Conservation (phyloP, 2,888 invertebrate species). For the Aspidiotus rigidus region DNA sequence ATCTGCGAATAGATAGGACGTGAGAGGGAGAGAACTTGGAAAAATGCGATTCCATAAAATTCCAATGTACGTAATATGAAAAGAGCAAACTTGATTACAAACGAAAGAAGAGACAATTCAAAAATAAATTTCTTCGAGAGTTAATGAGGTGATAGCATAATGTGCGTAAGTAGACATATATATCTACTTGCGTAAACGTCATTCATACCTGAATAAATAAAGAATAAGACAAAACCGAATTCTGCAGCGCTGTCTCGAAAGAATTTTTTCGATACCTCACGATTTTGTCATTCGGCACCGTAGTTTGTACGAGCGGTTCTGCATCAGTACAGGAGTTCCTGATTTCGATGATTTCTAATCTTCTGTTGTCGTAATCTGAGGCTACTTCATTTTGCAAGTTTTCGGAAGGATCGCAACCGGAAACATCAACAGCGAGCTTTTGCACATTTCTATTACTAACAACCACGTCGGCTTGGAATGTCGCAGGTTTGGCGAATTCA, state of each 20-base stretch:
- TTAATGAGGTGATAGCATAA: too few species aligned
- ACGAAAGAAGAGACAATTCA: too few species aligned
- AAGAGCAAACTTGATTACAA: too few species aligned
- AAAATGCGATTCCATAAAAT: too few species aligned
- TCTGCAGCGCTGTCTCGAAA: slow-evolving; percentile 65
- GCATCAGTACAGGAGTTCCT: slow-evolving; percentile 1
- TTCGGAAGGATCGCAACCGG: background rate
- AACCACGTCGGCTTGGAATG: slow-evolving; percentile 13
- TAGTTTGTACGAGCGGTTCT: background rate
- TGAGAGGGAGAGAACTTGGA: too few species aligned
- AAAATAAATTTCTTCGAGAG: too few species aligned
- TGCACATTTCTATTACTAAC: slow-evolving; percentile 11
- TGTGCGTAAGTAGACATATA: too few species aligned
- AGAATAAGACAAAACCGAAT: slow-evolving; percentile 69
- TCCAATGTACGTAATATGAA: too few species aligned
- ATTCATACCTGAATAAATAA: slow-evolving; percentile 56
- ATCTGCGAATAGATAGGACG: too few species aligned
- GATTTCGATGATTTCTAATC: background rate
- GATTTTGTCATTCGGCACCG: slow-evolving; percentile 3
- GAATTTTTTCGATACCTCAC: slow-evolving; percentile 45
- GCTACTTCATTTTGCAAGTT: background rate
- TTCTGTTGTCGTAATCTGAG: background rate
- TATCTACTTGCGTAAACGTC: background rate
- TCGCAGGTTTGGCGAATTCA: slow-evolving; percentile 68
- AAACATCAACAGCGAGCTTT: background rate